A percentile compares a stretch with the other conserved stretches of the same genome.
These are phyloP conservation scores for Pituophis catenifer DNA, from an alignment of 2,113 vertebrate species.

Conservation along the genomic window DNA sequence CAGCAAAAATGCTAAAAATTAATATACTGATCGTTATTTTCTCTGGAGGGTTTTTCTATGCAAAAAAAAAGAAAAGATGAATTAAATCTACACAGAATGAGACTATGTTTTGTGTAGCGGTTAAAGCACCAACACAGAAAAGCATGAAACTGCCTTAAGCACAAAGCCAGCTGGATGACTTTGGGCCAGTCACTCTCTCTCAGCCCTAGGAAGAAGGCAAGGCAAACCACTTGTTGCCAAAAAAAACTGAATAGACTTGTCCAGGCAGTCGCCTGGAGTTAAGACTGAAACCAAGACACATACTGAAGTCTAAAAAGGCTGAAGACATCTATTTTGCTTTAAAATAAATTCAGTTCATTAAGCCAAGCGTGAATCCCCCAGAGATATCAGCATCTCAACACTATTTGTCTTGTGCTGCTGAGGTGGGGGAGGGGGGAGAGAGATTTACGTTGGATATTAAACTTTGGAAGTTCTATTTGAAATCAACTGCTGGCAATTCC, in stretches of 20 bases:
- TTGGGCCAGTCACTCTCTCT: background rate
- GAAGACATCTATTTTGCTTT: background rate
- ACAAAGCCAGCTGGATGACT: background rate
- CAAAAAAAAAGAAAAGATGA: background rate
- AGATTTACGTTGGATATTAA: background rate
- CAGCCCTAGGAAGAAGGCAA: background rate
- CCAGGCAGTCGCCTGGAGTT: background rate
- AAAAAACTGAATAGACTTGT: background rate
- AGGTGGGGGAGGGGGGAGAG: no score
- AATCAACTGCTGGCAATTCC: background rate
- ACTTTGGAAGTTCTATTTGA: background rate
- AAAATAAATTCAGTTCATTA: background rate
- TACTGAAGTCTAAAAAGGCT: background rate
- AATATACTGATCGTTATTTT: background rate
- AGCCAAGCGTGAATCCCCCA: background rate
- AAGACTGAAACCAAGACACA: background rate
- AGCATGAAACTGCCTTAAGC: background rate
- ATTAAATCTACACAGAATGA: background rate
- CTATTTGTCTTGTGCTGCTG: background rate
- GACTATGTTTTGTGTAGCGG: background rate
- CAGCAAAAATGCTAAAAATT: background rate
- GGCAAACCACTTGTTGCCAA: background rate
- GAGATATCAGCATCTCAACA: background rate
- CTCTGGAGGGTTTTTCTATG: background rate
- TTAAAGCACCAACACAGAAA: background rate